Base-by-base conservation (phyloP, 2,797 vertebrate species). In the Cossypha polioptera region DNA sequence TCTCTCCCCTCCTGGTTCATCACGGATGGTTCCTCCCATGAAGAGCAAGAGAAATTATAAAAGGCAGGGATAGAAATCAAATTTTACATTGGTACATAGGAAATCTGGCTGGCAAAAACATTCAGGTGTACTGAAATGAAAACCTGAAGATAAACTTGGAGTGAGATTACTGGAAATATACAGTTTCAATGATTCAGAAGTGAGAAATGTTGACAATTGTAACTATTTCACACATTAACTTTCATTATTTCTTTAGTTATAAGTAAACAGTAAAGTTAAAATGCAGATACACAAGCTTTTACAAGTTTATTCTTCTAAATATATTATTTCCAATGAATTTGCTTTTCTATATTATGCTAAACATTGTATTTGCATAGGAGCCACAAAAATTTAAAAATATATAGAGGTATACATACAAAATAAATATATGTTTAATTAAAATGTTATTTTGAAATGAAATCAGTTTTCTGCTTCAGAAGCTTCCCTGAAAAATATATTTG, bases 351-450 rank as follows among this genome's bases (percentile, higher is more conserved):
- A 13, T 28, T 35, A 72, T 79, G 77, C 76, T 69, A 92, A 90
- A 76, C 1, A 4, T 18, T 90, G 28, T 28, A 69, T 95, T 92
- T 93, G 51, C 47, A 48, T 25, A 47, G 62, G 54, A 95, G 28
- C 61, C 79, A 90, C 42, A 91, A 76, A 86, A 80, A 87, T 58
- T 11, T 68, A 43, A 66, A 69, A 80, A 78, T 42, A 54, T 35
- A 28, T 17, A 80, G 31, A 93, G 38, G 92, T 40, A 50, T 67
- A 68, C 11, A 76, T 67, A 63, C 36, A 55, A 90, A 96, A 92
- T 71, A 79, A 96, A 85, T 53, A 75, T 90, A 91, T 79, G 54
- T 77, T 96, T 86, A 87, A 92, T 92, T 92, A 94, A 95, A 88
- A 82, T 90, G 58, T 77, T 88, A 72, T 85, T 97, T 93, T 94